Percentiles rank a stretch among this genome's conserved stretches.
Conservation (phyloP, 1,140 invertebrate genomes). For the Drosophila bipectinata region DNA sequence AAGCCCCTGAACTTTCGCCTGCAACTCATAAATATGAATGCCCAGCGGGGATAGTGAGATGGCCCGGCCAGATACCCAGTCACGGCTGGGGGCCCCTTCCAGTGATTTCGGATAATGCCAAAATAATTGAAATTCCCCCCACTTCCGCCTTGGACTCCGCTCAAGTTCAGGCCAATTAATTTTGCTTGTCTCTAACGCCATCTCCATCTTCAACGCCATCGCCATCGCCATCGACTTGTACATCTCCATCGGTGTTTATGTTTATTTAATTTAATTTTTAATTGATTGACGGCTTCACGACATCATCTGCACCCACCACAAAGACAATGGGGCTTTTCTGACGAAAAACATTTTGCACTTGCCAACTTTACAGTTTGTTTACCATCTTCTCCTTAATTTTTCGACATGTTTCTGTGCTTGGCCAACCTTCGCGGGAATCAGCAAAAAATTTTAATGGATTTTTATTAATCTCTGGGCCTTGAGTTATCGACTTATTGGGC, state of each 20-base stretch:
- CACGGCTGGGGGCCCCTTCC: constrained; percentile 18
- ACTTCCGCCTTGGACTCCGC: constrained; percentile 22
- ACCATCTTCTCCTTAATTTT: constrained; percentile 25
- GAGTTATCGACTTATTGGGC: constrained; percentile 64
- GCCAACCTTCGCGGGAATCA: constrained; percentile 57
- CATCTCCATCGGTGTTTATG: constrained; percentile 17
- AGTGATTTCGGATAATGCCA: constrained; percentile 30
- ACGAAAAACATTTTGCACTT: constrained; percentile 62
- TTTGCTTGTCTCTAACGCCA: constrained; percentile 50
- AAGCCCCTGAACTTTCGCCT: constrained; percentile 63
- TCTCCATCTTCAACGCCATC: constrained; percentile 16
- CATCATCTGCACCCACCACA: constrained; percentile 58
- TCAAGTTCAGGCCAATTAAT: constrained; percentile 77
- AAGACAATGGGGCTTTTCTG: constrained; percentile 57
- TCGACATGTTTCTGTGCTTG: constrained; percentile 58
- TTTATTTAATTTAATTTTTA: constrained; percentile 66
- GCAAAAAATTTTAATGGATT: constrained; percentile 58
- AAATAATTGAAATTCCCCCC: constrained; percentile 43
- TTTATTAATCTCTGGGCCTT: constrained; percentile 64
- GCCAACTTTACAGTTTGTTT: constrained; percentile 61
- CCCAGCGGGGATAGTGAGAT: constrained; percentile 18
- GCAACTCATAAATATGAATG: constrained; percentile 55
- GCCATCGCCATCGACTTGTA: constrained; percentile 16
- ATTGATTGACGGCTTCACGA: constrained; percentile 77
- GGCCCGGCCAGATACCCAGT: constrained; percentile 19